Evolutionary conservation across 2,888 invertebrate species (phyloP), one percentile per base, ranked within the genome.

Genomic region (Plemyria rubiginata): DNA sequence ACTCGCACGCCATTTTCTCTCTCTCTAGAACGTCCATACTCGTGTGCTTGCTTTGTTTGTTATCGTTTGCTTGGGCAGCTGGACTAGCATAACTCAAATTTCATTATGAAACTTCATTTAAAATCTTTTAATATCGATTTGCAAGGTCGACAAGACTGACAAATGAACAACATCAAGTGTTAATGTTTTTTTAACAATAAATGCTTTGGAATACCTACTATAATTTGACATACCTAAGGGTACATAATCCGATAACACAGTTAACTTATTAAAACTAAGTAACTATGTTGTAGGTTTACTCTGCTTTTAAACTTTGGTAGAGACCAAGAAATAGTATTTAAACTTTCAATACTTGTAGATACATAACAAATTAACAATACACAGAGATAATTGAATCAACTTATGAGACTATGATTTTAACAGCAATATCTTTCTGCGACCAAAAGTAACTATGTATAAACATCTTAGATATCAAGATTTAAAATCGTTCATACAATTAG

Each of bases 151-250:
- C 22, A 1, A 38, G 36, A n/a, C 11, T 38, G 36, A 38, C 36
- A 38, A 38, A 38, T 11, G 6, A 38, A 11, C 11, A 9, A 38
- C 36, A 38, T 11, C 36, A 40, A 22, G 22, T 12, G 16, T 28
- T 53, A 41, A 45, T 45, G 45, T 38, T 13, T 54, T 49, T 48
- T 40, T 59, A 59, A 54, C 28, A 62, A 56, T 87, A 87, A 88
- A 88, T 87, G 88, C 88, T 84, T 84, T 82, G 80, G 80, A 81
- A 84, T 78, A 76, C 74, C 71, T 22, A 22, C 22, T 22, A 22
- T 22, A 22, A 22, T 22, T 22, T 22, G 22, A 22, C 22, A 22
- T 22, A 22, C 22, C 3, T 22, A 22, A 2, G 22, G 22, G 22
- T 22, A 22, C 22, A 22, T 22, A 22, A 22, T 22, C 22, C 22